Conservation (phyloP, 2,797 vertebrate species). For the Megaceryle alcyon region DNA sequence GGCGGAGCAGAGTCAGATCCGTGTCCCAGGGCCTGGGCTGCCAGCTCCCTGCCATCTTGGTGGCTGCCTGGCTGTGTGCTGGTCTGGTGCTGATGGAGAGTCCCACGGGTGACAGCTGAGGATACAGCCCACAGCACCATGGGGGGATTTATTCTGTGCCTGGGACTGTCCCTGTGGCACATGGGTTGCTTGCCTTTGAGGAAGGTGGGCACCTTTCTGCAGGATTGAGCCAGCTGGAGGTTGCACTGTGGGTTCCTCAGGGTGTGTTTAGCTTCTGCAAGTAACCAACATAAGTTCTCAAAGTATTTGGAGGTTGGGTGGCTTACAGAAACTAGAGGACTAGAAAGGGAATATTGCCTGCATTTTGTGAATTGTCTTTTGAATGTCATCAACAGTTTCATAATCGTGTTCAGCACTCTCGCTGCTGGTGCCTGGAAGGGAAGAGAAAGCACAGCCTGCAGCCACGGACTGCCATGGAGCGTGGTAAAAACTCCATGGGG, state of each 20-base stretch:
- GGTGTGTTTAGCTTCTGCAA: not conserved
- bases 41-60: not conserved
- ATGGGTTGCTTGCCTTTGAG: rapidly evolving
- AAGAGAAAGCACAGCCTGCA: not conserved
- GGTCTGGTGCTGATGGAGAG: not conserved
- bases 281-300: not conserved
- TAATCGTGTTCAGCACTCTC: slow-evolving; percentile 77
- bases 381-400: slow-evolving; percentile 74
- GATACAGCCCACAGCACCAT: not conserved
- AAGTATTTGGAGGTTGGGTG: not conserved
- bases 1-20: not conserved
- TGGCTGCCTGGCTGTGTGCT: not conserved
- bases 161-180: rapidly evolving
- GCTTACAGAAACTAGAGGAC: not conserved
- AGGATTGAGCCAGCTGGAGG: not conserved
- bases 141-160: too few species aligned
- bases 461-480: rapidly evolving
- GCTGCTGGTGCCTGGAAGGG: not conserved
- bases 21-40: not conserved
- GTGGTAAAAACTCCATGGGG: rapidly evolving
- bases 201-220: not conserved
- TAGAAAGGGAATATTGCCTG: slow-evolving; percentile 63
- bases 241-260: not conserved
- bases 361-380: slow-evolving; percentile 26
- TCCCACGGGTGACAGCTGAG: not conserved